Base-by-base conservation (phyloP, 2,797 vertebrate species). In the Delichon dasypus region DNA sequence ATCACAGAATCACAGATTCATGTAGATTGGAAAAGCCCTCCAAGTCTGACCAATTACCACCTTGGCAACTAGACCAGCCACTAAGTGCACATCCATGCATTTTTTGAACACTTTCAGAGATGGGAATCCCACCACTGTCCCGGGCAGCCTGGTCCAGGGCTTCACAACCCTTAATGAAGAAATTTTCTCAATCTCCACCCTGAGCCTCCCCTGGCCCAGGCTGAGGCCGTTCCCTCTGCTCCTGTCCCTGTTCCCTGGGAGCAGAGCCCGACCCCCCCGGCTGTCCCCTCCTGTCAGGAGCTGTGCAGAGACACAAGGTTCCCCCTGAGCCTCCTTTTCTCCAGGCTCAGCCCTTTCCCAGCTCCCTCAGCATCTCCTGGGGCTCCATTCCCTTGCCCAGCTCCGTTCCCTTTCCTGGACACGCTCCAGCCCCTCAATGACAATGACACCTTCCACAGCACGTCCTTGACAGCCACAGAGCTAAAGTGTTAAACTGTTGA, bases 141-240 rank as follows among this genome's bases (percentile, higher is more conserved):
- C 32, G 40, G 38, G 20, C 20, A 73, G 47, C 40, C 36, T 54
- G 26, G 2, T 9, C 20, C 23, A 60, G n/a, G 20, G 23, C 19
- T 53, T 32, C 16, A 42, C 11, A 61, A 18, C 1, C 3, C 18
- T 54, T 14, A 3, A 2, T 30, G 17, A 40, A 30, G 47, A 2
- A 60, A 67, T 54, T 0, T 12, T 22, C 61, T 2, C 13, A 11
- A 9, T 5, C 9, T 30, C 20, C n/a, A 38, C 0, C 20, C n/a
- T 25, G 36, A 1, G 0, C 36, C 32, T 44, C 2, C 29, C 38
- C 60, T 73, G 60, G 20, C 29, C 2, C 45, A 73, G 25, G 20
- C 3, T 21, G 67, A 51, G 60, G 75, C 51, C 0, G 2, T 66
- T 58, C 27, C 44, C 85, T 79, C 67, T 65, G 7, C 36, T 79